A percentile compares a stretch with the other conserved stretches of the same genome.
These are phyloP conservation scores for Bucorvus abyssinicus DNA, from an alignment of 2,797 vertebrate genomes.

Conservation along the genomic window DNA sequence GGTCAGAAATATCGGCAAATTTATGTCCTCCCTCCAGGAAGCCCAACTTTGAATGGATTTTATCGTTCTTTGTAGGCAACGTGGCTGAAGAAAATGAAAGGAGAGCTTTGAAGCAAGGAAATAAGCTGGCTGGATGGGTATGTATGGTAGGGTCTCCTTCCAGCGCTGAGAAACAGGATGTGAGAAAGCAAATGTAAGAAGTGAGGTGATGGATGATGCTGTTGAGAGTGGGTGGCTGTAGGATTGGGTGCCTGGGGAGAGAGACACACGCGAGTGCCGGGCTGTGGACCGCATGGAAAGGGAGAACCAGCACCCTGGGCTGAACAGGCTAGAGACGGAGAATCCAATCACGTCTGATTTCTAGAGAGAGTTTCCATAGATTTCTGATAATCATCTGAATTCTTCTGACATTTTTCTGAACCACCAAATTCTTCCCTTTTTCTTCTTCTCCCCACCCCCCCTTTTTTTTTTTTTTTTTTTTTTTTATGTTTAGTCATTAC, in stretches of 20 bases:
- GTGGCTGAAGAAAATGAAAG: not conserved
- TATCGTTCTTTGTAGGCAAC: not conserved
- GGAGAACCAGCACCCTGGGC: not conserved
- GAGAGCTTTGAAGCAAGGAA: conserved; percentile 36
- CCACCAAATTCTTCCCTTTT: not conserved
- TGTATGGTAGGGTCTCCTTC: not conserved
- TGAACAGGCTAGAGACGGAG: not conserved
- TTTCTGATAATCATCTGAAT: conserved; percentile 16
- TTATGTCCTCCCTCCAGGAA: not conserved
- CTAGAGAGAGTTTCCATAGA: not conserved
- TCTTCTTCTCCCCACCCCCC: not conserved
- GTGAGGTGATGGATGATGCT: not conserved
- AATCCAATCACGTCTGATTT: not conserved
- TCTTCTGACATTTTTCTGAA: not conserved
- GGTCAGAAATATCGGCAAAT: conserved; percentile 3
- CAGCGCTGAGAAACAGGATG: not conserved
- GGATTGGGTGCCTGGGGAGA: not conserved
- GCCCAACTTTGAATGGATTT: not conserved
- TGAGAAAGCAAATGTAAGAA: not conserved
- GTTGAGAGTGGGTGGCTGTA: not conserved
- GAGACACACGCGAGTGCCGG: accelerated
- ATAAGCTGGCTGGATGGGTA: not conserved
- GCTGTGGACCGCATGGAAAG: not conserved
- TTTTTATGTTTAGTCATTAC: not conserved
- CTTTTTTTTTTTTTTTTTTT: not conserved